Percentiles rank a stretch among this genome's conserved stretches.
These are phyloP conservation scores for Lynx canadensis DNA, from an alignment of 2,113 vertebrate species.

Conservation along the genomic window DNA sequence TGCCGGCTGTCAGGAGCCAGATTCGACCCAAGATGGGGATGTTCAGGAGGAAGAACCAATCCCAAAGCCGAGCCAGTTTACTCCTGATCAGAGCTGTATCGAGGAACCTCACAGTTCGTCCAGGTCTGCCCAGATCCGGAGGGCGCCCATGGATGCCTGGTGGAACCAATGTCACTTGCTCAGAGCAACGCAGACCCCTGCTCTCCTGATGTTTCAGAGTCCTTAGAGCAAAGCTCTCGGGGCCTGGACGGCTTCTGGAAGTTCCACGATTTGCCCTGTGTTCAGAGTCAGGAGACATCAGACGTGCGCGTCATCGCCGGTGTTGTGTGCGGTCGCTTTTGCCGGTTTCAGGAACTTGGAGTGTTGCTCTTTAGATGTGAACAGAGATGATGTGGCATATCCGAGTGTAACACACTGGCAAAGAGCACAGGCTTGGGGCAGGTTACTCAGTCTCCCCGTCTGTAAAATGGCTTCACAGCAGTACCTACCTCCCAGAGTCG, in stretches of 20 bases:
- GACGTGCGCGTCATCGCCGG: fast-evolving
- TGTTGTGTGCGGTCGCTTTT: fast-evolving
- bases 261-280: background rate
- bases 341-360: background rate
- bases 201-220: background rate
- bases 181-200: background rate
- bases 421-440: background rate
- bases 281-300: background rate
- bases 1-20: background rate
- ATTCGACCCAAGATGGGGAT: background rate
- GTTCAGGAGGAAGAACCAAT: background rate
- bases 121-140: background rate
- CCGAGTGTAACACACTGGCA: fast-evolving
- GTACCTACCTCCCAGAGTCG: background rate
- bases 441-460: background rate
- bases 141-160: background rate
- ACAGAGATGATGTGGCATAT: background rate
- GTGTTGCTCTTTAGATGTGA: background rate
- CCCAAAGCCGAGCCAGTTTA: background rate
- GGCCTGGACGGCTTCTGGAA: background rate
- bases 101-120: fast-evolving
- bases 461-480: background rate
- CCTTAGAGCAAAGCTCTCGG: background rate
- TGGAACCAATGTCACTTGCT: background rate
- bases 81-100: background rate